Conservation (phyloP, 2,797 vertebrate species). For the Myripristis murdjan region DNA sequence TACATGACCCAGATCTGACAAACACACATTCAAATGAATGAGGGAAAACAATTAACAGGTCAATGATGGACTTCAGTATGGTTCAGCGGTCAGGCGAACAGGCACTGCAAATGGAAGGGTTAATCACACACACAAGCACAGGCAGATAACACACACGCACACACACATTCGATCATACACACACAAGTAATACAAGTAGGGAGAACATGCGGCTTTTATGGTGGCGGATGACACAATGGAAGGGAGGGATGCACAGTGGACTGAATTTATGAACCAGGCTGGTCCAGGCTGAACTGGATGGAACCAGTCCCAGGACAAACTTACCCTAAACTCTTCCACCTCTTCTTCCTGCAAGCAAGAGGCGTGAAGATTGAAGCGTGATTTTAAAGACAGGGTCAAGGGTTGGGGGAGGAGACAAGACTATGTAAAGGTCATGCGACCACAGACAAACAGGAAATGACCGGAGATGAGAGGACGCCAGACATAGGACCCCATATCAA, state of each 20-base stretch:
- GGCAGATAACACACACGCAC: constrained; percentile 33
- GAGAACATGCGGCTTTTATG: constrained; percentile 72
- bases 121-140: constrained; percentile 68
- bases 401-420: constrained; percentile 60
- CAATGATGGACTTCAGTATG: constrained; percentile 48
- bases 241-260: constrained; percentile 83
- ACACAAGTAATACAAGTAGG: constrained; percentile 12
- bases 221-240: constrained; percentile 30
- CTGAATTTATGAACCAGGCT: constrained; percentile 35
- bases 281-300: constrained; percentile 58
- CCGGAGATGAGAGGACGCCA: constrained; percentile 64
- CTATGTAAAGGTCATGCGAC: constrained; percentile 78
- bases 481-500: constrained; percentile 70
- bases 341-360: constrained; percentile 99
- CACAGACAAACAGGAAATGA: constrained; percentile 76
- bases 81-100: constrained; percentile 44
- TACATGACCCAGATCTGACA: constrained; percentile 65
- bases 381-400: constrained; percentile 86
- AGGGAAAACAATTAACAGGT: constrained; percentile 52
- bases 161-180: constrained; percentile 2
- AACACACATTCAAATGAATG: constrained; percentile 28
- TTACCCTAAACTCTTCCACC: constrained; percentile 99
- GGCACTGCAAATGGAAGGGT: constrained; percentile 64
- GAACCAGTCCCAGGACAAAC: constrained; percentile 80
- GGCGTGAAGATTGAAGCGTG: constrained; percentile 96